phyloP scores from a whole-genome alignment of 2,797 vertebrate genomes.

The Triplophysa bombifrons region DNA sequence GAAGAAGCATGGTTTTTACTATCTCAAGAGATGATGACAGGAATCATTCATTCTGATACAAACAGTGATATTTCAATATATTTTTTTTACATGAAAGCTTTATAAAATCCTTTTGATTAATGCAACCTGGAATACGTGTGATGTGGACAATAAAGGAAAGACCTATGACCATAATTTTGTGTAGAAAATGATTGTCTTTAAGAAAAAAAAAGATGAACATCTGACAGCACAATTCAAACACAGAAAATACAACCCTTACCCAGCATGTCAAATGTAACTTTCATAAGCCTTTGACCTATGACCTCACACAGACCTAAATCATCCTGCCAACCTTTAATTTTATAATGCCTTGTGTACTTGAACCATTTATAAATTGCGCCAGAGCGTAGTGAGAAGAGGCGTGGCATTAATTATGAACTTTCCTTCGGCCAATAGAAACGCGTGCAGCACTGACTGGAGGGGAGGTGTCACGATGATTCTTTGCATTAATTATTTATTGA shows the following conservation, averaged over 20 bases:
- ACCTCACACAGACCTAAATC: background rate
- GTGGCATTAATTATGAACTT: conserved; percentile 41
- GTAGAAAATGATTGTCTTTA: background rate
- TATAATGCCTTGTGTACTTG: conserved; percentile 29
- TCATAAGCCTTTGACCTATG: background rate
- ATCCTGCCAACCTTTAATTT: conserved; percentile 18
- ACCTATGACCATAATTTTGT: conserved; percentile 4
- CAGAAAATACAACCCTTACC: background rate
- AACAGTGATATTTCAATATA: conserved; percentile 18
- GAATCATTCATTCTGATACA: background rate
- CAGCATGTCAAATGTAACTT: background rate
- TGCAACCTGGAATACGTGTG: conserved; percentile 33
- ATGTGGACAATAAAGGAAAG: conserved; percentile 42
- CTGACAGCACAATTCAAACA: too few relatives aligned
- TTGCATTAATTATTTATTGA: conserved; percentile 39
- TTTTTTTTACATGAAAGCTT: conserved; percentile 20
- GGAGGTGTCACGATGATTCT: conserved; percentile 37
- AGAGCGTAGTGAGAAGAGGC: conserved; percentile 38
- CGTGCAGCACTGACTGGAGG: background rate
- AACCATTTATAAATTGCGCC: conserved; percentile 40
- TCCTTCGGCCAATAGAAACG: conserved; percentile 29
- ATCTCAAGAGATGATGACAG: background rate
- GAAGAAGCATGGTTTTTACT: conserved; percentile 31
- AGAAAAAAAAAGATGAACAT: background rate
- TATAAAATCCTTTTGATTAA: conserved; percentile 14